Conservation (phyloP, 2,888 invertebrate genomes). For the Lasioglossum lativentre region DNA sequence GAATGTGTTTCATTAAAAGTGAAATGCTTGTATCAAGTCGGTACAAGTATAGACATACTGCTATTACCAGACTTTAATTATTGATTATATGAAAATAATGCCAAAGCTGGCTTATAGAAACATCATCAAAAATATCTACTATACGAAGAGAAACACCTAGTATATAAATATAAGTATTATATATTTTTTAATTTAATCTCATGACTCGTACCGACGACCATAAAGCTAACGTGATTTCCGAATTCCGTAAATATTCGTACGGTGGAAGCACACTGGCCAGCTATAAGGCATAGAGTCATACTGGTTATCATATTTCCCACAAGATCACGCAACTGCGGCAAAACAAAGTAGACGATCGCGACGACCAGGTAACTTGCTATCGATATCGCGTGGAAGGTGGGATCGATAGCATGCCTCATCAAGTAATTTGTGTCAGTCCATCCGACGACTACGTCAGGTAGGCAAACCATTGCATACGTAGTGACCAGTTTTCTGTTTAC, state of each 20-base stretch:
- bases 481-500: conserved; percentile 85
- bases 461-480: conserved; percentile 90
- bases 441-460: conserved; percentile 89
- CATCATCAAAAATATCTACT: neutral
- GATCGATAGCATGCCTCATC: conserved; percentile 91
- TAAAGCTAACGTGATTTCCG: conserved; percentile 92
- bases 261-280: conserved; percentile 91
- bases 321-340: conserved; percentile 93
- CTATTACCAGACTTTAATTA: neutral
- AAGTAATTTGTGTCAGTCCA: conserved; percentile 91
- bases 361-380: conserved; percentile 90
- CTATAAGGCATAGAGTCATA: conserved; percentile 91
- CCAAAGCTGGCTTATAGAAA: neutral
- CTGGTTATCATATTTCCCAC: conserved; percentile 94
- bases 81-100: neutral
- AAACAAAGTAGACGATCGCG: conserved; percentile 92
- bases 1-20: neutral
- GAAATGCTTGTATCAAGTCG: neutral
- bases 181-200: neutral
- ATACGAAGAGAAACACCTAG: neutral
- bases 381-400: conserved; percentile 90
- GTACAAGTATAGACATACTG: neutral
- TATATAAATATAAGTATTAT: neutral
- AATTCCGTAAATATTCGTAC: conserved; percentile 93
- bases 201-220: conserved; percentile 89